Evolutionary conservation across 1,140 invertebrate genomes (phyloP).

Genomic region (Adelges cooleyi): DNA sequence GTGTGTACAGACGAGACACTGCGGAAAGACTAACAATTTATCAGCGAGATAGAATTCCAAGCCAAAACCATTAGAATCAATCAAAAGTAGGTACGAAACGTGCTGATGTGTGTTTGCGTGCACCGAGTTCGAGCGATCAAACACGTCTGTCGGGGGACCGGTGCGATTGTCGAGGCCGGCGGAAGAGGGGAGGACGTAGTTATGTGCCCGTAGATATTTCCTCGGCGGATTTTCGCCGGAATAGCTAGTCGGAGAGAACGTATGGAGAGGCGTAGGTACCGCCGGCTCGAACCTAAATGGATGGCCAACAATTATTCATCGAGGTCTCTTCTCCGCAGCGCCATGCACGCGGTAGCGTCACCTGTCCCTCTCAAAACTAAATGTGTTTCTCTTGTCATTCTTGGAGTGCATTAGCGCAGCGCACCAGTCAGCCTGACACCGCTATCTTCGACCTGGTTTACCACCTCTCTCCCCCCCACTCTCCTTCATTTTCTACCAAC

Average conservation of each 20-base stretch:
- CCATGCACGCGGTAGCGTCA: neutral
- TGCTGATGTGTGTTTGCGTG: neutral
- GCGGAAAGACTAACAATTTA: neutral
- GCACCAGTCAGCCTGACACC: neutral
- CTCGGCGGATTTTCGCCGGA: no score
- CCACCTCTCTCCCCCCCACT: no score
- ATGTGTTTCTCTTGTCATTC: constrained; percentile 23
- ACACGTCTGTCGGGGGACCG: neutral
- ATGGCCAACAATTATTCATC: constrained; percentile 23
- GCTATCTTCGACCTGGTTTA: neutral
- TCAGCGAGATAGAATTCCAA: constrained; percentile 3
- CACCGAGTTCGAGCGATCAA: neutral
- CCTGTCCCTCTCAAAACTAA: neutral
- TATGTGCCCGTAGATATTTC: no score
- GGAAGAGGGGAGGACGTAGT: no score
- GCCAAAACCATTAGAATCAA: constrained; percentile 23
- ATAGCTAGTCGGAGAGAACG: neutral
- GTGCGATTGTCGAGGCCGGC: no score
- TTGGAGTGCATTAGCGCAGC: constrained; percentile 8
- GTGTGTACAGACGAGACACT: no score
- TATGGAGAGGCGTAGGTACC: neutral
- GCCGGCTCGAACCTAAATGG: neutral
- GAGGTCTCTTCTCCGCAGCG: neutral
- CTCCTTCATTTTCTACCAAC: no score
- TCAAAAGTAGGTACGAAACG: constrained; percentile 1